These are phyloP conservation scores for Pagetopsis macropterus DNA, from an alignment of 2,797 vertebrate species.

Conservation along the genomic window DNA sequence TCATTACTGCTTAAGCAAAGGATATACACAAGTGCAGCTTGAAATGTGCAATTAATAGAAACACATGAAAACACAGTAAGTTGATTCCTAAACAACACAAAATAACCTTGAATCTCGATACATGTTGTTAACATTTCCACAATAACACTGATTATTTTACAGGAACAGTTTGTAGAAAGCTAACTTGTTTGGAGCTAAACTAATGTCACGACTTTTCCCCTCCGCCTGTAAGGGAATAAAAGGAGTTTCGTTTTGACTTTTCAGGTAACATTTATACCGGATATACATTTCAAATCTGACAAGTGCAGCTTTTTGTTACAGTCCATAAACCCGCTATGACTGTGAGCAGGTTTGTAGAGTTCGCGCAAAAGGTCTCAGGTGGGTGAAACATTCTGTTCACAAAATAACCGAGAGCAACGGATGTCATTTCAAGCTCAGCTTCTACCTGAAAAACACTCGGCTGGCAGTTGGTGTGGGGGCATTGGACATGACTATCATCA, in stretches of 20 bases:
- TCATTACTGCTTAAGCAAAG: not conserved
- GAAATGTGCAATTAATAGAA: not conserved
- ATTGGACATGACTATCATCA: constrained; percentile 34
- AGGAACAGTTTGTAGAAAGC: too few relatives aligned
- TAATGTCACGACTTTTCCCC: not conserved
- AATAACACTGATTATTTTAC: too few relatives aligned
- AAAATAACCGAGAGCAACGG: constrained; percentile 26
- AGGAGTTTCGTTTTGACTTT: too few relatives aligned
- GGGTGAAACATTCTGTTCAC: constrained; percentile 11
- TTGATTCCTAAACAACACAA: not conserved
- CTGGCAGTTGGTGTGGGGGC: constrained; percentile 26
- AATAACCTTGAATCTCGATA: not conserved
- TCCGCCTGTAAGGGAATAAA: not conserved
- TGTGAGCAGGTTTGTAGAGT: constrained; percentile 9
- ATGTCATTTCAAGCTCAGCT: constrained; percentile 36
- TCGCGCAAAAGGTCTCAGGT: constrained; percentile 11
- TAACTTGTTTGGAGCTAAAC: not conserved
- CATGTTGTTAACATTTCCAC: not conserved
- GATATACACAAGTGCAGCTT: not conserved
- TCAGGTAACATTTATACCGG: not conserved
- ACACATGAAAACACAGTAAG: not conserved
- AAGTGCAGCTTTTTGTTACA: not conserved
- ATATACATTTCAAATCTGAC: not conserved
- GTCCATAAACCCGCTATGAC: constrained; percentile 24
- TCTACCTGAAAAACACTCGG: constrained; percentile 27